Evolutionary conservation across 2,797 vertebrate genomes (phyloP).

Genomic region (Sebastes nivosus): DNA sequence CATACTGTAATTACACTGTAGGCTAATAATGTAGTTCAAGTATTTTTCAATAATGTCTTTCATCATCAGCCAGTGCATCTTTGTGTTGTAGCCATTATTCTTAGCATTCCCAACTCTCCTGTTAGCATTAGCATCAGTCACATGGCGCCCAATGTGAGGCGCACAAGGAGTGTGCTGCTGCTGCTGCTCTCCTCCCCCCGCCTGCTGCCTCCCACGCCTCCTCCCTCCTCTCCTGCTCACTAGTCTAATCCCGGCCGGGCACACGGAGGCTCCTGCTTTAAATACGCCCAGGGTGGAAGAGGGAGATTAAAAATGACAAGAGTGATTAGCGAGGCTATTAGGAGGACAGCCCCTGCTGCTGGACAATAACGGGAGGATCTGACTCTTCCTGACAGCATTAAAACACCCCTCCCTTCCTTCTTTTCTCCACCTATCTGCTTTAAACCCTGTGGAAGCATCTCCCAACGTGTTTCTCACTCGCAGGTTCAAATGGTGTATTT

Average conservation of each 20-base stretch:
- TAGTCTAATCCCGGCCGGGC: slow-evolving; percentile 72
- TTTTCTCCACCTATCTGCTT: background rate
- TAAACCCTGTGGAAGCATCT: background rate
- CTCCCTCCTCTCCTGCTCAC: slow-evolving; percentile 38
- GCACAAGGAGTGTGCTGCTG: slow-evolving; percentile 20
- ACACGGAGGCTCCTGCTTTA: slow-evolving; percentile 74
- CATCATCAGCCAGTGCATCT: background rate
- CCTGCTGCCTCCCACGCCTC: background rate
- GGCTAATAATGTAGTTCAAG: background rate
- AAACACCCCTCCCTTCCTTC: background rate
- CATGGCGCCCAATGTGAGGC: slow-evolving; percentile 74
- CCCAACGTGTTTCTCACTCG: background rate
- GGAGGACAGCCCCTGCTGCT: slow-evolving; percentile 56
- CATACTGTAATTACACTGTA: background rate
- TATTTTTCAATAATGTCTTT: background rate
- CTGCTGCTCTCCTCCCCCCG: background rate
- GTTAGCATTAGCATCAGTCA: slow-evolving; percentile 64
- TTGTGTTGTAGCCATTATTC: background rate
- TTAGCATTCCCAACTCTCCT: slow-evolving; percentile 4
- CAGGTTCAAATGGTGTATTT: background rate
- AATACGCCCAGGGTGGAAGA: slow-evolving; percentile 72
- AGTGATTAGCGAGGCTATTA: slow-evolving; percentile 79
- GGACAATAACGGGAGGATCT: slow-evolving; percentile 57
- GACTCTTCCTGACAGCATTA: slow-evolving; percentile 38
- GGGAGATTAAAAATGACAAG: slow-evolving; percentile 80